A percentile compares a stretch with the other conserved stretches of the same genome.
phyloP scores from a whole-genome alignment of 2,113 vertebrate genomes.

The Hippocampus comes region DNA sequence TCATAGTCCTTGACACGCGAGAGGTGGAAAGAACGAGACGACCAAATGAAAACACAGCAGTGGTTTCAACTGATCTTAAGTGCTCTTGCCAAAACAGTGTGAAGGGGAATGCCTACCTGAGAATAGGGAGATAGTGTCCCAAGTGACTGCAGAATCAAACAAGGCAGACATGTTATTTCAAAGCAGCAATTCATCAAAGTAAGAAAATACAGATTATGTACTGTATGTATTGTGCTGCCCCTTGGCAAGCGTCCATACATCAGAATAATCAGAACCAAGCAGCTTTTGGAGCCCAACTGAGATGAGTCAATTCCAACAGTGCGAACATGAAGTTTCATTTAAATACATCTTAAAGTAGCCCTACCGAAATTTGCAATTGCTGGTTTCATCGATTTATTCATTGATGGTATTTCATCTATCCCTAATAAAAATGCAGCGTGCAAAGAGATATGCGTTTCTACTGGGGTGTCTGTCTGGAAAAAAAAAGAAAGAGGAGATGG shows the following conservation, averaged over 20 bases:
- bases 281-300: not conserved
- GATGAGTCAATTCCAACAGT: not conserved
- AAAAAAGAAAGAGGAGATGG: slow-evolving; percentile 48
- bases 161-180: slow-evolving; percentile 35
- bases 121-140: slow-evolving; percentile 93
- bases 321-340: not conserved
- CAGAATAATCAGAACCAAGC: not conserved
- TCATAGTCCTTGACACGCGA: slow-evolving; percentile 80
- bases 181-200: not conserved
- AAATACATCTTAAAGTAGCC: not conserved
- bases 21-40: not conserved
- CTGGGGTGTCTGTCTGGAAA: not conserved
- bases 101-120: slow-evolving; percentile 76
- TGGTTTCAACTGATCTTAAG: slow-evolving; percentile 20
- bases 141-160: slow-evolving; percentile 78
- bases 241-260: slow-evolving; percentile 6
- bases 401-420: not conserved
- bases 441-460: not conserved
- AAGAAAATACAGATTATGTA: not conserved
- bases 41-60: slow-evolving; percentile 12
- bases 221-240: slow-evolving; percentile 2
- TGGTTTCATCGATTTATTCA: not conserved
- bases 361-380: not conserved
- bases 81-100: not conserved
- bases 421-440: not conserved